phyloP scores from a whole-genome alignment of 2,113 vertebrate species.

The Cavia porcellus region DNA sequence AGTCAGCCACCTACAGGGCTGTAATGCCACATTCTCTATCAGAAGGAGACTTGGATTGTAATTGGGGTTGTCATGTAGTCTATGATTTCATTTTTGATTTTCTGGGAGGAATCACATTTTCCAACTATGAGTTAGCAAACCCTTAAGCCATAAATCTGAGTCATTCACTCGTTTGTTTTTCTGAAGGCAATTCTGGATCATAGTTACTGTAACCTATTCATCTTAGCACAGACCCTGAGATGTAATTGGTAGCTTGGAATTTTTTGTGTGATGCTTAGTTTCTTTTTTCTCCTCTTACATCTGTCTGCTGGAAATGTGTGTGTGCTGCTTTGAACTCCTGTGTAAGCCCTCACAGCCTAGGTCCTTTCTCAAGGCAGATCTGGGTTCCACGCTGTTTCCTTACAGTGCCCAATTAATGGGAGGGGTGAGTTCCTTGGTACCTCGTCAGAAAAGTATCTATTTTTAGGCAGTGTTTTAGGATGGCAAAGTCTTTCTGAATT shows the following conservation, averaged over 20 bases:
- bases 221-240: background rate
- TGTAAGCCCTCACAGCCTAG: background rate
- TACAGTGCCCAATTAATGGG: background rate
- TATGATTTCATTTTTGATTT: slow-evolving; percentile 52
- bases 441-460: background rate
- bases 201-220: background rate
- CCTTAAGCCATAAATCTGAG: background rate
- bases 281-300: background rate
- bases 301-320: background rate
- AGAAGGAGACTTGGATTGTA: slow-evolving; percentile 3
- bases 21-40: background rate
- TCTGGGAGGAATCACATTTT: background rate
- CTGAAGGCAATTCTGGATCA: background rate
- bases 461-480: background rate
- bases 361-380: background rate
- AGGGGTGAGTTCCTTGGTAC: background rate
- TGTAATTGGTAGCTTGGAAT: background rate
- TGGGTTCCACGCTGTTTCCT: background rate
- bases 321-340: background rate
- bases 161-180: background rate
- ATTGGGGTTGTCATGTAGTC: background rate
- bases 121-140: background rate
- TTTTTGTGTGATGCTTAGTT: background rate
- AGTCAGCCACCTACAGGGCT: background rate
- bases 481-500: background rate